Conservation (phyloP, 2,113 vertebrate genomes). For the Fukomys damarensis region DNA sequence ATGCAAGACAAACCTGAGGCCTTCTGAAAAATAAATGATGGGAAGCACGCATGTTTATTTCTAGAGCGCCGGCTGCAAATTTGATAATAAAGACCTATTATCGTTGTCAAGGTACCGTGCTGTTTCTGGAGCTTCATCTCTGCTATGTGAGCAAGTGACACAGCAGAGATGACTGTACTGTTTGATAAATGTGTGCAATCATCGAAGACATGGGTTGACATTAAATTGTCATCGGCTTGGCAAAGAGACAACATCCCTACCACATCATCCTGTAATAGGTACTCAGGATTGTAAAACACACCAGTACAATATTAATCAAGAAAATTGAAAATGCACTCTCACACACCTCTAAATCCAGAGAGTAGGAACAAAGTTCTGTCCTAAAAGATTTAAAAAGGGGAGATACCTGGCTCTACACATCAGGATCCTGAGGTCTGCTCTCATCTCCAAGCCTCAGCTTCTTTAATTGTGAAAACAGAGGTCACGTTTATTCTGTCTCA, state of each 20-base stretch:
- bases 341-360: not conserved
- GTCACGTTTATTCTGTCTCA: not conserved
- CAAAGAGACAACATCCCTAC: slow-evolving; percentile 46
- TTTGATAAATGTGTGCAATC: slow-evolving; percentile 41
- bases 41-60: slow-evolving; percentile 42
- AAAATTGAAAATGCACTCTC: not conserved
- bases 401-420: not conserved
- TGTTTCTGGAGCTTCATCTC: slow-evolving; percentile 52
- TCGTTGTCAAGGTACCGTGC: slow-evolving; percentile 51
- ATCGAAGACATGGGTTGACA: slow-evolving; percentile 46
- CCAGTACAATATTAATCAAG: slow-evolving; percentile 21
- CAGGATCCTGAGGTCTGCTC: not conserved
- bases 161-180: not conserved
- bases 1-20: slow-evolving; percentile 43
- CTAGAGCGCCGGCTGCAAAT: slow-evolving; percentile 56
- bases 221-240: slow-evolving; percentile 56
- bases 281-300: slow-evolving; percentile 42
- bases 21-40: slow-evolving; percentile 53
- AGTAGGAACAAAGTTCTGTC: not conserved
- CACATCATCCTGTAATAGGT: not conserved
- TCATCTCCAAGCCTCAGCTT: not conserved
- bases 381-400: not conserved
- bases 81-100: slow-evolving; percentile 68
- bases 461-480: slow-evolving; percentile 24
- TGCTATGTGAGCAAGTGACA: slow-evolving; percentile 25